These are phyloP conservation scores for Malurus melanocephalus DNA, from an alignment of 2,113 vertebrate genomes.

Conservation along the genomic window DNA sequence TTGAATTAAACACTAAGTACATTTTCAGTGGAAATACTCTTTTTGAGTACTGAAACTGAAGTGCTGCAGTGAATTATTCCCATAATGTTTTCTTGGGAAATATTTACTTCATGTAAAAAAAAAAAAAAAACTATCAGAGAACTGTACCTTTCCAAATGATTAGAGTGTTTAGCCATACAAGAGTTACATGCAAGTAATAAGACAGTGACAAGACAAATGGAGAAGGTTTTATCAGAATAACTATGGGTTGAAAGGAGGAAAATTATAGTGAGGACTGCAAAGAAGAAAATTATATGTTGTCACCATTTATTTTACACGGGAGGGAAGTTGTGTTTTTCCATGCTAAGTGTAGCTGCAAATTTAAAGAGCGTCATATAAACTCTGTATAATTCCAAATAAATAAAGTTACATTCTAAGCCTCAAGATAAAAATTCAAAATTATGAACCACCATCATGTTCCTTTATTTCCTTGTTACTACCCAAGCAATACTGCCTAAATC, in stretches of 20 bases:
- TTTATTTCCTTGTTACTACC: slow-evolving; percentile 20
- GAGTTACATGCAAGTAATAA: slow-evolving; percentile 40
- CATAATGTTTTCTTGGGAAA: background rate
- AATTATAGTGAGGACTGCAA: slow-evolving; percentile 70
- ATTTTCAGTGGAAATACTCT: background rate
- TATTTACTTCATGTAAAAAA: background rate
- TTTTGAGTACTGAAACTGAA: background rate
- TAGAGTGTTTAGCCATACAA: slow-evolving; percentile 38
- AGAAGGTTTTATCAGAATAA: slow-evolving; percentile 66
- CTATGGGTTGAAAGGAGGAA: slow-evolving; percentile 66
- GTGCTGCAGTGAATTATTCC: background rate
- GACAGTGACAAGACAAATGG: slow-evolving; percentile 69
- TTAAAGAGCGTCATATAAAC: slow-evolving; percentile 31
- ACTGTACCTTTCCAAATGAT: slow-evolving; percentile 10
- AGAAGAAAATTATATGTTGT: slow-evolving; percentile 62
- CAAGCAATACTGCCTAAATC: background rate
- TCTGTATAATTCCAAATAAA: slow-evolving; percentile 32
- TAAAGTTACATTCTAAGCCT: slow-evolving; percentile 13
- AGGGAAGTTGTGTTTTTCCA: slow-evolving; percentile 47
- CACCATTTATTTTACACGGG: slow-evolving; percentile 66
- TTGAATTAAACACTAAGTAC: background rate
- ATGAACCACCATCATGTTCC: slow-evolving; percentile 53
- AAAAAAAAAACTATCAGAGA: slow-evolving; percentile 13
- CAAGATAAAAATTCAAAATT: slow-evolving; percentile 39
- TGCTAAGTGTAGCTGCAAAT: slow-evolving; percentile 46